Evolutionary conservation across 2,113 vertebrate species (phyloP).

Genomic region (Rhegmatorhina hoffmannsi): DNA sequence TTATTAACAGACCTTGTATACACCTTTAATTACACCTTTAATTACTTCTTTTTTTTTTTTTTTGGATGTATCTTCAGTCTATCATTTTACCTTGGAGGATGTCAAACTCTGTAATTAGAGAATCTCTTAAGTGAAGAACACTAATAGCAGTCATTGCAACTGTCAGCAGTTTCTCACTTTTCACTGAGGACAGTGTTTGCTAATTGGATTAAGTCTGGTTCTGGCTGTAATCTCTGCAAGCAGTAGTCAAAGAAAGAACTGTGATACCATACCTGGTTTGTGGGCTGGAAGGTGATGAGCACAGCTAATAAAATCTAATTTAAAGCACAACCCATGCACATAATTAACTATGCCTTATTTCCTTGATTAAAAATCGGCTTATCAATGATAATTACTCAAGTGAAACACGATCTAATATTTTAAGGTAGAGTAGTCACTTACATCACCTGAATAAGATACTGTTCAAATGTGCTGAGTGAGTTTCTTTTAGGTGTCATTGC

Average conservation of each 20-base stretch:
- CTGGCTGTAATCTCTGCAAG: conserved; percentile 57
- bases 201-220: conserved; percentile 74
- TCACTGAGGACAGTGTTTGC: conserved; percentile 52
- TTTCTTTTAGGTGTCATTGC: not conserved
- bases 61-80: not conserved
- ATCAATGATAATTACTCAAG: conserved; percentile 57
- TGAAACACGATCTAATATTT: conserved; percentile 41
- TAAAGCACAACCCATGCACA: conserved; percentile 62
- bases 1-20: not conserved
- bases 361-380: conserved; percentile 77
- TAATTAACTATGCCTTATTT: conserved; percentile 75
- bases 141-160: conserved; percentile 45
- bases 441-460: conserved; percentile 7
- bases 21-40: not conserved
- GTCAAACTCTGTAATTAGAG: conserved; percentile 56
- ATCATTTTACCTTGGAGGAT: not conserved
- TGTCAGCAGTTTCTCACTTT: conserved; percentile 70
- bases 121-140: conserved; percentile 40
- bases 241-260: conserved; percentile 51
- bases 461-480: conserved; percentile 22
- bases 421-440: conserved; percentile 40
- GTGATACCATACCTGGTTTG: conserved; percentile 56
- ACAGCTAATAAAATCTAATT: conserved; percentile 70
- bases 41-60: not conserved
- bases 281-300: conserved; percentile 49